Conservation (phyloP, 2,113 vertebrate genomes). For the Rhodinocichla rosea region DNA sequence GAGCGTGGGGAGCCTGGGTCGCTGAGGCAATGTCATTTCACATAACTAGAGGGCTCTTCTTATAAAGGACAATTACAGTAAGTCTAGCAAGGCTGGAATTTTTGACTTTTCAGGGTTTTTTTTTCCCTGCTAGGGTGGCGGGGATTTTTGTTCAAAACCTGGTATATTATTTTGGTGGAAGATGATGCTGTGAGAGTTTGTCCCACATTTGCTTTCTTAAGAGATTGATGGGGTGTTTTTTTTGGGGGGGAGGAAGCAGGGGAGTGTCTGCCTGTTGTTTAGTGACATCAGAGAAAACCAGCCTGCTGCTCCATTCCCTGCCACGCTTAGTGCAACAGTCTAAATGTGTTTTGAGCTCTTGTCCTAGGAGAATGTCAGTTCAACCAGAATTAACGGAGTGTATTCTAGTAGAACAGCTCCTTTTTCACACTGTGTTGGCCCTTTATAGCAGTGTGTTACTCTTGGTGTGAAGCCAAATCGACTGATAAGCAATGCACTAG, state of each 20-base stretch:
- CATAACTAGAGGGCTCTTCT: constrained; percentile 71
- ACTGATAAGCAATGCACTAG: constrained; percentile 34
- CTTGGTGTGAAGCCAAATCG: constrained; percentile 1
- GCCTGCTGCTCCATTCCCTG: not conserved
- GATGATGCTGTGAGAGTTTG: not conserved
- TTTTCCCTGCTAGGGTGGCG: not conserved
- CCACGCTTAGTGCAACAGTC: not conserved
- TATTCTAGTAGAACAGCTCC: constrained; percentile 14
- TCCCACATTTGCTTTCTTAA: not conserved
- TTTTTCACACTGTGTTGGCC: constrained; percentile 27
- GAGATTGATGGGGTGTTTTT: not conserved
- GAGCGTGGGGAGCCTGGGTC: constrained; percentile 55
- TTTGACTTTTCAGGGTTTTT: constrained; percentile 22
- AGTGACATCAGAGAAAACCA: not conserved
- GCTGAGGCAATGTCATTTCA: constrained; percentile 73
- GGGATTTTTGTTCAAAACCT: constrained; percentile 20
- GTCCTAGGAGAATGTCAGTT: constrained; percentile 26
- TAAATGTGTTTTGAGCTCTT: not conserved
- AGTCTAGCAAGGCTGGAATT: constrained; percentile 50
- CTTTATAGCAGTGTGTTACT: constrained; percentile 5
- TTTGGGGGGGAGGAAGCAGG: not conserved
- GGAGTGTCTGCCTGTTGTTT: not conserved
- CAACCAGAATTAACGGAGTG: constrained; percentile 27
- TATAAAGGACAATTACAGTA: constrained; percentile 66
- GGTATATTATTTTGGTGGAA: not conserved